Evolutionary conservation across 64 coral and sea anemone genomes (phyloP).

Genomic region (Stylophora pistillata): DNA sequence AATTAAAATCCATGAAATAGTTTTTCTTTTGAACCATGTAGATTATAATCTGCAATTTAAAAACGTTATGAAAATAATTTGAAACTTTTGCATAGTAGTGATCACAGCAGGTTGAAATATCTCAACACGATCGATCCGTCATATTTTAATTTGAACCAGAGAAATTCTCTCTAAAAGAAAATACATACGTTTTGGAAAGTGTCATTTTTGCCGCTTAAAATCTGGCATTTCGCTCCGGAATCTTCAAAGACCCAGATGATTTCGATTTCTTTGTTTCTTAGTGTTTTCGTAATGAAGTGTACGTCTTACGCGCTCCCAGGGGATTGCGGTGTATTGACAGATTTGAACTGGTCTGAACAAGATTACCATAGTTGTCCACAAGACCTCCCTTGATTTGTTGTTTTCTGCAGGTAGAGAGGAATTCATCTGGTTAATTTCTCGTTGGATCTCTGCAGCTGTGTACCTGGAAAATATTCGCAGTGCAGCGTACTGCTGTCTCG

Average conservation of each 20-base stretch:
- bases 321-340: neutral
- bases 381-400: neutral
- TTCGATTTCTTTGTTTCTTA: neutral
- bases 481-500: neutral
- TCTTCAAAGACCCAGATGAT: neutral
- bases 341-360: neutral
- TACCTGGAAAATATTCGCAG: neutral
- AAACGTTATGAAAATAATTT: neutral
- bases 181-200: neutral
- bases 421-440: neutral
- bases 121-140: too few species aligned
- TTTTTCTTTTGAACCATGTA: too few species aligned
- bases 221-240: neutral
- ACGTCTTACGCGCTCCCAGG: neutral
- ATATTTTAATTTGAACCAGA: neutral
- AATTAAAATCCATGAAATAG: too few species aligned
- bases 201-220: neutral
- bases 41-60: too few species aligned
- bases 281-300: slow-evolving; percentile 7
- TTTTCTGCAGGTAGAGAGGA: neutral
- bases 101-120: neutral
- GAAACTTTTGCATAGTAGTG: neutral
- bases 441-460: neutral
- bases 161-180: neutral
- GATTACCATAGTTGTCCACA: neutral